Evolutionary conservation across 1,140 invertebrate species (phyloP), one percentile per base, ranked within the genome.

Genomic region (Panagrolaimus sp.): DNA sequence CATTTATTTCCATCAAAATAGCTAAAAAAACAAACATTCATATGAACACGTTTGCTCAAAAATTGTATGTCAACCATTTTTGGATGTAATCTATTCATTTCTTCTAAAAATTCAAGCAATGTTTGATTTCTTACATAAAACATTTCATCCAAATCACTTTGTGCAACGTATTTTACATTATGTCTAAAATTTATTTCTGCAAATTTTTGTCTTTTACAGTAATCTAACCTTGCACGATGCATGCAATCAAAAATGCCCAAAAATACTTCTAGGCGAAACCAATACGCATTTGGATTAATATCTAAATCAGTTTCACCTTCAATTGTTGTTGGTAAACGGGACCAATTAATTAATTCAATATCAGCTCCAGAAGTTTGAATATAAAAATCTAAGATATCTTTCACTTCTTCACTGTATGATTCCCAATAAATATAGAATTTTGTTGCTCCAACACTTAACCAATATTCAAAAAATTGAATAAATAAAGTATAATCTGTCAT

Each of bases 221-320:
- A 38, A 38, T 7, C 32, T 67, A 2, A 68, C 63, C 67, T 21
- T 28, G 69, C 44, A 21, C 70, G 71, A 64, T 72, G 52, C 21
- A 73, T 46, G 28, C 68, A 70, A 58, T 71, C 71, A 14, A 71
- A 73, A 14, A 71, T 73, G 15, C 72, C 70, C 24, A 71, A 21
- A 26, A 73, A 71, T 5, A 73, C 68, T 43, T 71, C 69, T 43
- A 71, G n/a, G 9, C 69, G 38, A 52, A 72, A 71, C 48, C 21
- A 55, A 62, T 32, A 71, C 3, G 43, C 17, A 43, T 71, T 71
- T 45, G 69, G 69, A 43, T 71, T 70, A 14, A 46, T n/a, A 4
- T 21, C 28, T n/a, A 58, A 4, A 21, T 9, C 28, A 58, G 14
- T 28, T 26, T 12, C 24, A 14, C 10, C 14, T 14, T 12, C 26